These are phyloP conservation scores for Brachionus rubens DNA, from an alignment of 1,140 invertebrate species.

Conservation along the genomic window DNA sequence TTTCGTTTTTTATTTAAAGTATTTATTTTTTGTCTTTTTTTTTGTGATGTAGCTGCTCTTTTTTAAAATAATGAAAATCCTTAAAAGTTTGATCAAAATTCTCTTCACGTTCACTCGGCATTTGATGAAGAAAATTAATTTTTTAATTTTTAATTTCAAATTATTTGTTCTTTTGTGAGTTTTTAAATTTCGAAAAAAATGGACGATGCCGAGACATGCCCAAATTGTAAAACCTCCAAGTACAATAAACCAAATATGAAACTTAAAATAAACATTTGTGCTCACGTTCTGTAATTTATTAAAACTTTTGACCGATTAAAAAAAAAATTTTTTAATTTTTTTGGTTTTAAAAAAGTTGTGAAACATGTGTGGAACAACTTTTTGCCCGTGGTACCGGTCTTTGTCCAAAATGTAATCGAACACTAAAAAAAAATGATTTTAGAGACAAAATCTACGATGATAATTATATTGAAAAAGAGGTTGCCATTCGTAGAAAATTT, in stretches of 20 bases:
- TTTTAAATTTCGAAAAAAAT: no score
- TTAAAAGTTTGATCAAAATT: background rate
- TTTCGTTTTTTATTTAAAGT: no score
- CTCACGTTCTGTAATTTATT: slow-evolving; percentile 78
- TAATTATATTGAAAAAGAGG: slow-evolving; percentile 89
- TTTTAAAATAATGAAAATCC: no score
- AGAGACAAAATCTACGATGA: slow-evolving; percentile 93
- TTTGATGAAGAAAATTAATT: background rate
- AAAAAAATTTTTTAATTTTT: background rate
- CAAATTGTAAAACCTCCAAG: slow-evolving; percentile 94
- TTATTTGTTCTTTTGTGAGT: background rate
- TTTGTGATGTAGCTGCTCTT: no score
- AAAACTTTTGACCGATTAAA: background rate
- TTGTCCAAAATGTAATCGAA: slow-evolving; percentile 85
- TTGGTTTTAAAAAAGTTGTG: slow-evolving; percentile 63
- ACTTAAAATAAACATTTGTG: slow-evolving; percentile 96
- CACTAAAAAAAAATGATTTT: slow-evolving; percentile 82
- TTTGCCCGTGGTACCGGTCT: slow-evolving; percentile 88
- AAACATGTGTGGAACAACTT: slow-evolving; percentile 88
- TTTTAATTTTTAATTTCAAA: background rate
- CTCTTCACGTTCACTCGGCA: background rate
- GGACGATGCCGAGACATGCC: slow-evolving; percentile 74
- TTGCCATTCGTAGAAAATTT: slow-evolving; percentile 85
- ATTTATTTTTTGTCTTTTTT: no score
- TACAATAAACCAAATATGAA: slow-evolving; percentile 94